Base-by-base conservation (phyloP, 2,888 invertebrate genomes). In the Rugalucina vietnamica region DNA sequence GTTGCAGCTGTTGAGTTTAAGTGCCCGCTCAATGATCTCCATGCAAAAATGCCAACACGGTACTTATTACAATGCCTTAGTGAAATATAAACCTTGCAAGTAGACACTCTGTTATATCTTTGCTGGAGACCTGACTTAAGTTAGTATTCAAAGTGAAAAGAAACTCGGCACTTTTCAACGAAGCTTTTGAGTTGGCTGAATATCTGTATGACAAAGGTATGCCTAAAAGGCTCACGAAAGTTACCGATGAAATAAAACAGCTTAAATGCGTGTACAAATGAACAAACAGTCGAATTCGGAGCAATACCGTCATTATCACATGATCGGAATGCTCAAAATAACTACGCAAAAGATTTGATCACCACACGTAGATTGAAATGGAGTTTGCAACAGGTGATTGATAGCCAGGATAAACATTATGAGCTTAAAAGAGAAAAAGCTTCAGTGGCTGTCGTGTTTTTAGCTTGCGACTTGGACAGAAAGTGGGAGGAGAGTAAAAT, bases 401-500 rank as follows among this genome's bases (percentile, higher is more conserved):
- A 72, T 32, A 39, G 29, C 1, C 43, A 37, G 2, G 49, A 75
- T 36, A 74, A 5, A 0, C 24, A 32, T 2, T 60, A 74, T 27
- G 70, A 80, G 29, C 37, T 80, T 0, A 8, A 21, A 0, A 4
- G 75, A 24, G 50, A 80, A 24, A 65, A 43, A 21, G 80, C 80
- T 10, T 39, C 60, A 12, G 79, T 39, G 21, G 73, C 60, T 4
- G 43, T 80, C 0, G 80, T 80, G 10, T 80, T 80, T 74, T n/a
- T 80, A 18, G 8, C 43, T n/a, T 65, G 49, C 32, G 74, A 39
- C 24, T 65, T 80, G 34, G 80, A 75, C 36, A 74, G 80, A 60
- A 65, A 12, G 12, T n/a, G 24, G 12, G 39, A 24, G 34, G 29
- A 34, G 10, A 65, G 27, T 1, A 39, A 5, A 8, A 32, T 27